phyloP scores from a whole-genome alignment of 2,888 invertebrate genomes.

The Danaus chrysippus region DNA sequence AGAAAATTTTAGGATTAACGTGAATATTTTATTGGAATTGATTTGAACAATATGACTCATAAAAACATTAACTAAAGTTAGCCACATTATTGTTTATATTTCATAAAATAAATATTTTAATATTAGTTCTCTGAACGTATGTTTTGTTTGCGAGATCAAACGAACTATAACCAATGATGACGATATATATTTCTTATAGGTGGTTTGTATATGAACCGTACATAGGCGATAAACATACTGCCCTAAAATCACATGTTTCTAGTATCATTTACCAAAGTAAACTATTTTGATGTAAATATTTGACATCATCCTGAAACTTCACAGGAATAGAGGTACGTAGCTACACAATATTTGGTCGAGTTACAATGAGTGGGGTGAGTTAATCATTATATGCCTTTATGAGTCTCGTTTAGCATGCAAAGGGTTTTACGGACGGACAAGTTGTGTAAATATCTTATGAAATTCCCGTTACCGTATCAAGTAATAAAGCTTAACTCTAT shows the following conservation, averaged over 20 bases:
- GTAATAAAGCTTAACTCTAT: too few species aligned
- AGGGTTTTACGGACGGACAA: constrained; percentile 44
- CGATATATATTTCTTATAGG: too few species aligned
- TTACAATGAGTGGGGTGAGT: constrained; percentile 36
- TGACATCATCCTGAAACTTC: constrained; percentile 5
- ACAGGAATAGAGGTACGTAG: neutral
- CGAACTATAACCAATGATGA: too few species aligned
- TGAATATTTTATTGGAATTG: too few species aligned
- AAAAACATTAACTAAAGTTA: too few species aligned
- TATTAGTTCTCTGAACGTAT: too few species aligned
- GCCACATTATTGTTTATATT: too few species aligned
- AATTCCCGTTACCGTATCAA: constrained; percentile 19
- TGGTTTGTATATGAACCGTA: neutral
- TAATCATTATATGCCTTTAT: constrained; percentile 46
- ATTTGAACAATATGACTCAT: too few species aligned
- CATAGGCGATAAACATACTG: neutral
- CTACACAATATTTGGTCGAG: constrained; percentile 5
- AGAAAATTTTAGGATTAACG: too few species aligned
- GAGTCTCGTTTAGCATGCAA: constrained; percentile 52
- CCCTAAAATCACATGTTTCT: neutral
- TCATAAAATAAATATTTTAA: too few species aligned
- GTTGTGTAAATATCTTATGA: constrained; percentile 46
- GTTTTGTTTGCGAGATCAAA: too few species aligned
- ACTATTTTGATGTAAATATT: constrained; percentile 6
- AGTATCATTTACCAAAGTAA: constrained; percentile 4